phyloP scores from a whole-genome alignment of 2,797 vertebrate species.

The Channa striata region DNA sequence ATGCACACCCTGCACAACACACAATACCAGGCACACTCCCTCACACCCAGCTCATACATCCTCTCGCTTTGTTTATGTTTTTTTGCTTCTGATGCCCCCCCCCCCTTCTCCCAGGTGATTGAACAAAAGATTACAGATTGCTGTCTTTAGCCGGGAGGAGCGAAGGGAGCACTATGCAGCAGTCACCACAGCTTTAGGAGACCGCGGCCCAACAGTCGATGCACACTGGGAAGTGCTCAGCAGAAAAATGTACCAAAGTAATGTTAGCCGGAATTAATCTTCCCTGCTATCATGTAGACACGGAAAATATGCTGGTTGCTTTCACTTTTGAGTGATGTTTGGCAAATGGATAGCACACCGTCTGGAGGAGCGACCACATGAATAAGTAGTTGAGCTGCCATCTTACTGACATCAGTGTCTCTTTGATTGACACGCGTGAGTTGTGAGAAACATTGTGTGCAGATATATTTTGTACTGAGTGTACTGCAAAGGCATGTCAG shows the following conservation, averaged over 20 bases:
- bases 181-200: conserved; percentile 43
- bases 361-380: conserved; percentile 39
- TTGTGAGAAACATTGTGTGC: conserved; percentile 9
- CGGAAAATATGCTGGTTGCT: conserved; percentile 18
- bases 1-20: conserved; percentile 28
- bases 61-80: conserved; percentile 46
- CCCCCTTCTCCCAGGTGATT: conserved; percentile 64
- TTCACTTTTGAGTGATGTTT: conserved; percentile 54
- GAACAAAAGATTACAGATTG: conserved; percentile 73
- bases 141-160: conserved; percentile 58
- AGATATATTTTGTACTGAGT: conserved; percentile 26
- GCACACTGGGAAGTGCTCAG: conserved; percentile 13
- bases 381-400: conserved; percentile 64
- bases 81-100: conserved; percentile 28
- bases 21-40: conserved; percentile 23
- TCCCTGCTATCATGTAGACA: conserved; percentile 28
- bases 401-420: conserved; percentile 61
- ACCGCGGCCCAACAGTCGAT: conserved; percentile 24
- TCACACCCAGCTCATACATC: conserved; percentile 37
- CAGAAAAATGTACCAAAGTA: conserved; percentile 24
- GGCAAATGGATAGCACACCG: conserved; percentile 39
- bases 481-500: conserved; percentile 25
- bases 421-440: conserved; percentile 56
- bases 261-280: conserved; percentile 4
- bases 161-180: conserved; percentile 40